Base-by-base conservation (phyloP, 2,797 vertebrate genomes). In the Adelosebastes latens region DNA sequence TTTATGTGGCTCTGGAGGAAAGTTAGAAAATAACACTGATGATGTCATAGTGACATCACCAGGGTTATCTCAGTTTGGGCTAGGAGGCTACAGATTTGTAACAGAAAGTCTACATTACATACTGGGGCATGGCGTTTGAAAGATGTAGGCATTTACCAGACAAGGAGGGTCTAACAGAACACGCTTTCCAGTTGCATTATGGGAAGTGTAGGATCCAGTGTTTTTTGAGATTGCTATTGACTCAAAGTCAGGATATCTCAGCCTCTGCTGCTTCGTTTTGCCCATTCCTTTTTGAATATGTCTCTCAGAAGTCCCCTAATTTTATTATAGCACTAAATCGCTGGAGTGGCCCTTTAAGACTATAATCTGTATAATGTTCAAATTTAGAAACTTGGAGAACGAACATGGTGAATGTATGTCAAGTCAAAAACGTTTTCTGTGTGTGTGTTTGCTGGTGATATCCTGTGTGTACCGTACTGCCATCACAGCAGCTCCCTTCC, bases 391-490 rank as follows among this genome's bases (percentile, higher is more conserved):
- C 59, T 34, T 53, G 49, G 49, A 10, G 8, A 52, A 52, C 10
- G 32, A 67, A 39, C 18, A 18, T 3, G 0, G 27, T 46, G 27
- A 22, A 24, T 52, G 32, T 59, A 32, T 29, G 59, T n/a, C 61
- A 24, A 39, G 61, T 24, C 22, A 39, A 25, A 64, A 16, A 39
- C 20, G 55, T 53, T 11, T 53, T 53, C 46, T 67, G 62, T 61
- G 64, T 55, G 75, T 72, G n/a, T 75, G 12, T 68, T 14, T 81
- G 62, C 12, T 60, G n/a, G 31, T 70, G 4, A 64, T 76, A 72
- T 73, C 58, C 73, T 67, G 59, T 85, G 46, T 82, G 75, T 67
- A 64, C 46, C 70, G 65, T 78, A 52, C 81, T 78, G 76, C 53
- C 52, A 69, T 73, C 73, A 67, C 39, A 75, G 77, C 69, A 73